Evolutionary conservation across 2,888 invertebrate genomes (phyloP), one percentile per base, ranked within the genome.

Genomic region (Orthonychiurus folsomi): DNA sequence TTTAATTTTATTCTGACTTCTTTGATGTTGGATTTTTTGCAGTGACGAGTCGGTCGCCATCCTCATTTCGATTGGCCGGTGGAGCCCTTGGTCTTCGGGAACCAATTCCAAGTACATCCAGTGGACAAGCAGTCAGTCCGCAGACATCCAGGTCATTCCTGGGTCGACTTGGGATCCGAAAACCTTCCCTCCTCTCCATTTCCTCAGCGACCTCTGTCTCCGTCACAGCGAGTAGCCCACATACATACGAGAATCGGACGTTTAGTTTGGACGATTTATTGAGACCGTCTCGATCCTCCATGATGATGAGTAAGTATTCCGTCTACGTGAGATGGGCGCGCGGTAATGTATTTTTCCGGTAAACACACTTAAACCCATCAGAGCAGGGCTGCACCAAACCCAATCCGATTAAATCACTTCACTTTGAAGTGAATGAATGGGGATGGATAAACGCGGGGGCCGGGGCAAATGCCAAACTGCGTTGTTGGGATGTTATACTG

Each of bases 191-290:
- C 81, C 83, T 88, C 80, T 87, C 87, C 81, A 84, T 87, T 80
- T 84, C 86, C 21, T 74, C 74, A 15, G 72, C 72, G 50, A 70
- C 71, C 21, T 73, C 73, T 52, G 71, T 73, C 47, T 72, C 84
- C 82, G 84, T 80, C 81, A 83, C 81, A 78, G 79, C 79, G 66
- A 74, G 72, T 64, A 74, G 75, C 77, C 79, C 77, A 76, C 78
- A 76, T 73, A 73, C 69, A 64, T 73, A 69, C 76, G 69, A 70
- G 63, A 73, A 73, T 56, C 84, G 88, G 81, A 88, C 88, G 79
- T 88, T 88, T 84, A 88, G 87, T 84, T 84, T 88, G 83, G 88
- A 88, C 84, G 88, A 88, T 85, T 85, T 88, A 80, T 85, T 88
- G 83, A 86, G 86, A 82, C 85, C 86, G 37, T 71, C 69, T 25